Base-by-base conservation (phyloP, 2,888 invertebrate genomes). In the Lathronympha strigana region DNA sequence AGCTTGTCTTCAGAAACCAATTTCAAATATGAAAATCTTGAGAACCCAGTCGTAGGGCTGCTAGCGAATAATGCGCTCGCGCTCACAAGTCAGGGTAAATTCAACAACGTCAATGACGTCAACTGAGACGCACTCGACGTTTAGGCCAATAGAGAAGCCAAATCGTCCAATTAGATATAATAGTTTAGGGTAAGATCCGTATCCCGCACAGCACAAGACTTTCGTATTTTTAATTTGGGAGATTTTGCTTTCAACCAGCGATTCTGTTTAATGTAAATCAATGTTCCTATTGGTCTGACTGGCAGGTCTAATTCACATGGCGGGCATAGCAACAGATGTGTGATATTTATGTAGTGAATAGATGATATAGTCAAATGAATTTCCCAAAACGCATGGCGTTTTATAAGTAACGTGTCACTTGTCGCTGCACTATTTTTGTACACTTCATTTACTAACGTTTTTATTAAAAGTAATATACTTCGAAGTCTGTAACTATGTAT, bases 1-100 rank as follows among this genome's bases (percentile, higher is more conserved):
- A 91, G 91, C 61, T 77, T 92, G 45, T 88, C 90, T 0, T 92
- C 92, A 0, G 91, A 92, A 60, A 88, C 89, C 0, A 92, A 92
- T 72, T 92, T 91, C 9, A 91, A 90, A 57, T 92, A 88, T 61
- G 92, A 92, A 23, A 90, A 90, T 54, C 78, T 91, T 0, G 92
- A 92, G 69, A 92, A 92, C 68, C 92, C 92, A 0, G 92, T 92
- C 0, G 92, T 92, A 0, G 92, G 92, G 0, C 80, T 92, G 0
- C 77, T 92, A 1, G 78, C 82, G 58, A 90, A 83, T 73, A 90
- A 86, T 69, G 85, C 76, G 0, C 78, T 91, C 11, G 74, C 85
- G 0, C 72, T 89, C 64, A 76, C 83, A 6, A 71, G 90, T 40
- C 79, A 85, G 11, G 84, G 76, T 68, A 88, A 87, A 72, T 87